Evolutionary conservation across 2,113 vertebrate species (phyloP).

Genomic region (Sprattus sprattus): DNA sequence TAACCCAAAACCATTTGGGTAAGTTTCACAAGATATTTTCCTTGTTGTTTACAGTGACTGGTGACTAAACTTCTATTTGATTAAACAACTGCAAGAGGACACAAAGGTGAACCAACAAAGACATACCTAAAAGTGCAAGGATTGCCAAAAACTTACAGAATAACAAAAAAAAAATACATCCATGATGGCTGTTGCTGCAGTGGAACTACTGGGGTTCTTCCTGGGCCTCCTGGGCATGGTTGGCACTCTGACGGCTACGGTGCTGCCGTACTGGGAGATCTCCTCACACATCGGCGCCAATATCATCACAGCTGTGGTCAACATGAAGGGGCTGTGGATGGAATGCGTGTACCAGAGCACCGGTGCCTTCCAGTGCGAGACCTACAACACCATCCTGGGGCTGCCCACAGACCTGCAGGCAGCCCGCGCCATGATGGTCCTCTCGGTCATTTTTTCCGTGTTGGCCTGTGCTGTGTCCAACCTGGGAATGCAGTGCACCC

Average conservation of each 20-base stretch:
- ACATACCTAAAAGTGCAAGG: not conserved
- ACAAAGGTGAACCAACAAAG: not conserved
- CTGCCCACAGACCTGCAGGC: conserved; percentile 83
- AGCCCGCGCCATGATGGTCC: conserved; percentile 91
- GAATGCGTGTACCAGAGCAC: conserved; percentile 94
- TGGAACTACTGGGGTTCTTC: conserved; percentile 89
- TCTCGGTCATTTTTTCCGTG: conserved; percentile 81
- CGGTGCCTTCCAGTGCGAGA: conserved; percentile 92
- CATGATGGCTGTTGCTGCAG: conserved; percentile 79
- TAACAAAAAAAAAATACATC: not conserved
- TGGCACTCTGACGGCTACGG: conserved; percentile 80
- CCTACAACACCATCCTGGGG: conserved; percentile 91
- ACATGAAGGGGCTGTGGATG: conserved; percentile 95
- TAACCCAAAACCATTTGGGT: not conserved
- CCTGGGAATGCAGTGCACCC: conserved; percentile 90
- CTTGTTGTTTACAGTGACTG: not conserved
- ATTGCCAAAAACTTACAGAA: not conserved
- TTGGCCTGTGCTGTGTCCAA: conserved; percentile 73
- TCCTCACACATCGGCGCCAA: conserved; percentile 89
- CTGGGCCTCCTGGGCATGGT: conserved; percentile 84
- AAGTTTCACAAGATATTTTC: not conserved
- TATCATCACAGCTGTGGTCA: conserved; percentile 86
- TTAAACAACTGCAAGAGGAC: not conserved
- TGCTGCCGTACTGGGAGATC: conserved; percentile 87
- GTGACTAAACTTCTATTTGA: too few relatives aligned